A percentile compares a stretch with the other conserved stretches of the same genome.
Conservation (phyloP, 2,888 invertebrate genomes). For the Timema podura region DNA sequence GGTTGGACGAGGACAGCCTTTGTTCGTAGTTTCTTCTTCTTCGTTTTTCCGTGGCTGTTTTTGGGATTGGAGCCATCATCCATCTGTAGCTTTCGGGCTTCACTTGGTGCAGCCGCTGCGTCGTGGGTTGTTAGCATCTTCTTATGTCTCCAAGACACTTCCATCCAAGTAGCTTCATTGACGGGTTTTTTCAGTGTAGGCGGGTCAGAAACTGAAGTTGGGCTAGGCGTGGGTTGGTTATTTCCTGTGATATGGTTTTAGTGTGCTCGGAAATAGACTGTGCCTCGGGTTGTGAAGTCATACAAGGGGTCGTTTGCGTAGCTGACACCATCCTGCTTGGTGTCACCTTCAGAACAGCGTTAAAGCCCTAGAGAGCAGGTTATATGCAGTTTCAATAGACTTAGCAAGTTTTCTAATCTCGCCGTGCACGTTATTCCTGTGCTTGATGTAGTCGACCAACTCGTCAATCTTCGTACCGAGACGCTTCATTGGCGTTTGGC, state of each 20-base stretch:
- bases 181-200: background rate
- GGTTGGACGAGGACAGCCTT: background rate
- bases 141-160: background rate
- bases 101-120: background rate
- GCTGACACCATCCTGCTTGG: background rate
- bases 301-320: background rate
- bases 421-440: background rate
- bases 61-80: too few species aligned
- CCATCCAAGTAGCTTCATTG: background rate
- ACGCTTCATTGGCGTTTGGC: background rate
- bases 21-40: too few species aligned
- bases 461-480: background rate
- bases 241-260: background rate
- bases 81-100: background rate
- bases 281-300: slow-evolving; percentile 1
- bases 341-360: background rate
- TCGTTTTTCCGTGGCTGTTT: too few species aligned
- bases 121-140: background rate
- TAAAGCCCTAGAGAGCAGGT: background rate
- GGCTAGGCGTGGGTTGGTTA: background rate
- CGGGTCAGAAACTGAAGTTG: background rate
- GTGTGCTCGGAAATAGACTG: background rate
- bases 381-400: background rate
- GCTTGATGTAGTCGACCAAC: background rate
- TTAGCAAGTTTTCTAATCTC: slow-evolving; percentile 4